phyloP scores from a whole-genome alignment of 2,888 invertebrate genomes.

The Lacanobia wlatinum region DNA sequence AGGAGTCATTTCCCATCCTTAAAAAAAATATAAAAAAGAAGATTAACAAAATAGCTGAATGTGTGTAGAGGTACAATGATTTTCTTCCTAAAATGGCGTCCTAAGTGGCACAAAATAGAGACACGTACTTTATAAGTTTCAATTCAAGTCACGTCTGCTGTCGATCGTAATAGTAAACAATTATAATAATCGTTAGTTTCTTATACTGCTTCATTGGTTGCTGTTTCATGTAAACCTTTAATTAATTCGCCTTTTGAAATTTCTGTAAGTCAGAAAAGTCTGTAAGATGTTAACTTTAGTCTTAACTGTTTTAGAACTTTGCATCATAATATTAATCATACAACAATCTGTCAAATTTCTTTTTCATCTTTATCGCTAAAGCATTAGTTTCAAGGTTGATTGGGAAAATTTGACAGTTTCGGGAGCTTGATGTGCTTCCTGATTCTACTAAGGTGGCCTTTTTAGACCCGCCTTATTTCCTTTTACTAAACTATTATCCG shows the following conservation, averaged over 20 bases:
- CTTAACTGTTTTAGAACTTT: neutral
- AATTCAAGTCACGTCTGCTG: conserved; percentile 31
- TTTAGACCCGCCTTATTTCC: neutral
- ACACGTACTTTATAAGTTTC: conserved; percentile 13
- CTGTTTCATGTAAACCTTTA: conserved; percentile 9
- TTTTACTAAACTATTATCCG: neutral
- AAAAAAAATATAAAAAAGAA: no score
- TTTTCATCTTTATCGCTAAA: no score
- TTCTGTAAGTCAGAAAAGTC: no score
- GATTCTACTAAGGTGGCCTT: no score
- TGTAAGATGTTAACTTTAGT: neutral
- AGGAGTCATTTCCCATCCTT: no score
- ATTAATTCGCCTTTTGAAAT: conserved; percentile 6
- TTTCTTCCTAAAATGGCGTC: conserved; percentile 2
- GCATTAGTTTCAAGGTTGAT: no score
- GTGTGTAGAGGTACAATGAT: neutral
- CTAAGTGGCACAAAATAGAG: conserved; percentile 8
- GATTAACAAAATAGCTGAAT: neutral
- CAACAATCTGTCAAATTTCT: no score
- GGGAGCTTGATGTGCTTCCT: no score
- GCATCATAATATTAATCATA: no score
- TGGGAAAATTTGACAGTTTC: no score
- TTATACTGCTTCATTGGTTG: neutral
- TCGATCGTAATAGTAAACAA: no score
- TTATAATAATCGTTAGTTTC: conserved; percentile 18